Evolutionary conservation across 2,113 vertebrate genomes (phyloP).

Genomic region (Callipepla squamata): DNA sequence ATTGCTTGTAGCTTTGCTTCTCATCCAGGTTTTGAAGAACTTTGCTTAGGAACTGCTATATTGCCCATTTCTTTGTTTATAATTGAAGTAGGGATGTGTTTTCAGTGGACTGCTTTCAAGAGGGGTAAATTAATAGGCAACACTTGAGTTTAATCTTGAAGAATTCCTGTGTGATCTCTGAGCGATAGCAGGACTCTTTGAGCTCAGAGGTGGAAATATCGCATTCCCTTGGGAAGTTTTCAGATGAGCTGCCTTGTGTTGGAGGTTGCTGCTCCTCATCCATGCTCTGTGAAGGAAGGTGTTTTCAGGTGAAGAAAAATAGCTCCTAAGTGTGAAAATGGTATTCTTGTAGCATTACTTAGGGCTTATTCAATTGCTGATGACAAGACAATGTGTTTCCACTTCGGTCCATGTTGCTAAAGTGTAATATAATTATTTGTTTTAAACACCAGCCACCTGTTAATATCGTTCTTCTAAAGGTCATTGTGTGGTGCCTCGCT

Average conservation of each 20-base stretch:
- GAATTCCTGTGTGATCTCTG: neutral
- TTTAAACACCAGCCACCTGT: conserved; percentile 87
- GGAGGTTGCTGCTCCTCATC: neutral
- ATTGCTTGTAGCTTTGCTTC: conserved; percentile 54
- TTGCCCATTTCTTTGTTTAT: neutral
- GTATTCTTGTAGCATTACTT: conserved; percentile 10
- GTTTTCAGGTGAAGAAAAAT: neutral
- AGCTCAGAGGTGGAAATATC: neutral
- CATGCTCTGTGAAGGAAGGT: neutral
- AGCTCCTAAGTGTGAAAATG: neutral
- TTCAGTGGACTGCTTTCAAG: conserved; percentile 12
- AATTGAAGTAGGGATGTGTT: neutral
- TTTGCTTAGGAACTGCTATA: conserved; percentile 22
- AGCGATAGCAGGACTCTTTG: neutral
- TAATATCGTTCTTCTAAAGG: conserved; percentile 87
- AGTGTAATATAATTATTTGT: conserved; percentile 85
- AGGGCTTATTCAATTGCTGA: conserved; percentile 77
- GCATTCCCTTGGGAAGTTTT: neutral
- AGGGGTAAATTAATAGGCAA: conserved; percentile 3
- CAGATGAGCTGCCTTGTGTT: neutral
- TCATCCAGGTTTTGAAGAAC: conserved; percentile 26
- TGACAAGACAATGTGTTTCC: conserved; percentile 84
- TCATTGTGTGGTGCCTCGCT: conserved; percentile 80
- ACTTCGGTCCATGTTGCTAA: conserved; percentile 72
- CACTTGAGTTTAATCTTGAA: conserved; percentile 5